These are phyloP conservation scores for Netelia melanura DNA, from an alignment of 2,888 invertebrate species.

Conservation along the genomic window DNA sequence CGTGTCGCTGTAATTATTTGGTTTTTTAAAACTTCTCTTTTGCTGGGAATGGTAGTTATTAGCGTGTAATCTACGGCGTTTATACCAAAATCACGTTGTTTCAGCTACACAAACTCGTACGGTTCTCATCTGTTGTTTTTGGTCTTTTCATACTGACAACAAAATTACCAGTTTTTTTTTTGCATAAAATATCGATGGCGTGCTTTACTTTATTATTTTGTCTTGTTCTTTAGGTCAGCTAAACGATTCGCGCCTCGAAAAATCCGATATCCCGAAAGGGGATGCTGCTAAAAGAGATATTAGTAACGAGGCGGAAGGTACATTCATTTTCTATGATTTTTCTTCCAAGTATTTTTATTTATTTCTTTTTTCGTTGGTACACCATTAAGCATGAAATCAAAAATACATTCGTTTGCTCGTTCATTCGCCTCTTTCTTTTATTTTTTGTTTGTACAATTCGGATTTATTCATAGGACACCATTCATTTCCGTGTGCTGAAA, in stretches of 20 bases:
- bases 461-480: conserved; percentile 4
- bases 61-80: neutral
- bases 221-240: conserved; percentile 81
- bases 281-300: conserved; percentile 80
- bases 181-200: conserved; percentile 59
- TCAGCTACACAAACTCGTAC: neutral
- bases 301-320: conserved; percentile 82
- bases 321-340: conserved; percentile 74
- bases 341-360: conserved; percentile 23
- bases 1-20: conserved; percentile 18
- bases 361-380: conserved; percentile 36
- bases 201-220: conserved; percentile 65
- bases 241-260: conserved; percentile 81
- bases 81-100: neutral
- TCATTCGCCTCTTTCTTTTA: conserved; percentile 62
- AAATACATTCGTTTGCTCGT: conserved; percentile 20
- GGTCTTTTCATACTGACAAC: neutral
- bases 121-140: neutral
- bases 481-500: conserved; percentile 23
- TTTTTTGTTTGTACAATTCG: conserved; percentile 1
- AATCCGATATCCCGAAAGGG: conserved; percentile 80
- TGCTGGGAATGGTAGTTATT: conserved; percentile 31
- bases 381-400: conserved; percentile 53
- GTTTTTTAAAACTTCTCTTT: conserved; percentile 25
- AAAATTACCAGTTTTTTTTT: neutral